Evolutionary conservation across 2,888 invertebrate species (phyloP).

Genomic region (Theretra japonica): DNA sequence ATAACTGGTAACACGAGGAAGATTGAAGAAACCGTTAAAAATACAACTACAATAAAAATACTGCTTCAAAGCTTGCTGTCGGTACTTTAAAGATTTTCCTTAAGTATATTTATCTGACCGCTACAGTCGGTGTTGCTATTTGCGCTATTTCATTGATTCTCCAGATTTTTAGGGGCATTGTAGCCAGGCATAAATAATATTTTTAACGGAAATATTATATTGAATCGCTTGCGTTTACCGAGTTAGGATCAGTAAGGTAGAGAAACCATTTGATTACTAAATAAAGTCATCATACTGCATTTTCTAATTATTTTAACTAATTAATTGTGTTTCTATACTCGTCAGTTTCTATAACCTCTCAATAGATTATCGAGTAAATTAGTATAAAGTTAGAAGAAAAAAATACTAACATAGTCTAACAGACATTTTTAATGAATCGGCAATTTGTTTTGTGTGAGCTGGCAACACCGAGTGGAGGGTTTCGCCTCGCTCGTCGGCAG

Average conservation of each 20-base stretch:
- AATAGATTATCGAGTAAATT: no score
- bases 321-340: no score
- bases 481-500: neutral
- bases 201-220: no score
- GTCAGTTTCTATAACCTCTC: no score
- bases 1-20: neutral
- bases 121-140: neutral
- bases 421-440: neutral
- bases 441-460: neutral
- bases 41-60: conserved; percentile 3
- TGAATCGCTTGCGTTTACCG: no score
- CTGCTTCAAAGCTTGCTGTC: neutral
- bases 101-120: neutral
- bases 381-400: no score
- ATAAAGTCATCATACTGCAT: no score
- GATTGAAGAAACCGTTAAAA: neutral
- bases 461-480: conserved; percentile 8
- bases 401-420: neutral
- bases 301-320: no score
- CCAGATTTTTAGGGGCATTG: neutral
- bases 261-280: no score
- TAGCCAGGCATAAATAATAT: no score
- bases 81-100: conserved; percentile 6
- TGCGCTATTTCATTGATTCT: neutral
- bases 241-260: no score